phyloP scores from a whole-genome alignment of 2,113 vertebrate species.

The Paramisgurnus dabryanus region DNA sequence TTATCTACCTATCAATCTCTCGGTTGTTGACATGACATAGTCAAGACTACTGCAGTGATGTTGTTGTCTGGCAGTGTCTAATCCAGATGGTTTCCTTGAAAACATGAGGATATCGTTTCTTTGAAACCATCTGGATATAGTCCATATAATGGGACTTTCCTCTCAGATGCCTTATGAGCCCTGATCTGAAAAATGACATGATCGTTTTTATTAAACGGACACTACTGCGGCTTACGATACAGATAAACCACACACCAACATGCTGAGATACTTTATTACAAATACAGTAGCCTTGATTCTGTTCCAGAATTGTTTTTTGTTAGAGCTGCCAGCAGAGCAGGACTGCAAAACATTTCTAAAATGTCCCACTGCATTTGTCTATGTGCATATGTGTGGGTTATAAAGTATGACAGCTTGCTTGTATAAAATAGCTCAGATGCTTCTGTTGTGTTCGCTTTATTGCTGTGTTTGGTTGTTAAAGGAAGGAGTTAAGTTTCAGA shows the following conservation, averaged over 20 bases:
- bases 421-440: background rate
- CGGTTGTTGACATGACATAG: background rate
- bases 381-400: background rate
- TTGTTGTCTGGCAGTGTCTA: background rate
- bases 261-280: background rate
- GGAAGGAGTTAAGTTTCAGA: background rate
- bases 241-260: background rate
- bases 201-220: background rate
- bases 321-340: background rate
- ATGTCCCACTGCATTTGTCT: background rate
- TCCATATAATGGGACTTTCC: background rate
- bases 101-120: no score
- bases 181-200: background rate
- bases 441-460: background rate
- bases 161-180: background rate
- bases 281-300: background rate
- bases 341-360: constrained; percentile 1
- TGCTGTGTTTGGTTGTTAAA: background rate
- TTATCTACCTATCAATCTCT: no score
- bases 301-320: background rate
- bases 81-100: background rate
- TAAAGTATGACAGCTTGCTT: background rate
- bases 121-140: background rate
- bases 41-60: background rate
- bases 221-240: background rate